These are phyloP conservation scores for Hippopotamyrus pictus DNA, from an alignment of 2,797 vertebrate genomes.

Conservation along the genomic window DNA sequence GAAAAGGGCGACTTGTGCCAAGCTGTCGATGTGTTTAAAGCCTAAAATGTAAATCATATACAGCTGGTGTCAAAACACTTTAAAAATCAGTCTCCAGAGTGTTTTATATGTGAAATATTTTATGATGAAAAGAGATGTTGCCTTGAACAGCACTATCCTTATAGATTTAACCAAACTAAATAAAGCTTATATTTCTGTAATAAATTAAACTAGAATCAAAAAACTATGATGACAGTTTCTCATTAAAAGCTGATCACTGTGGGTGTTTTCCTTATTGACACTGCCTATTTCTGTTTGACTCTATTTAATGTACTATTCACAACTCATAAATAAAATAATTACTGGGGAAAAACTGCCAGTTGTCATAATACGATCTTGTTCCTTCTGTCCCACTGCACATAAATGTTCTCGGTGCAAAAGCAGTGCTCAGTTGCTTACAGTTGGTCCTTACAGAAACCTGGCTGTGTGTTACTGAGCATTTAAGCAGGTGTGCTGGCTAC, in stretches of 20 bases:
- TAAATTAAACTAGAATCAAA: neutral
- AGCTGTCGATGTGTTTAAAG: neutral
- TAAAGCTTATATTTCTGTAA: neutral
- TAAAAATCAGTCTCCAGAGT: neutral
- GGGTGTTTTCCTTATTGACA: neutral
- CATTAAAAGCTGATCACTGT: neutral
- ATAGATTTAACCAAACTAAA: neutral
- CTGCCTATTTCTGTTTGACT: neutral
- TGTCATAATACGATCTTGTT: neutral
- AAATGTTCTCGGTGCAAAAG: neutral
- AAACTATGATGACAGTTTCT: neutral
- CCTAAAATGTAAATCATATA: neutral
- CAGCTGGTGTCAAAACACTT: neutral
- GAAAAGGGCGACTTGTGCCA: neutral
- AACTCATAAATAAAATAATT: neutral
- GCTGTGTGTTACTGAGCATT: neutral
- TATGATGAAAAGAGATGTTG: neutral
- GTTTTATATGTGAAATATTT: neutral
- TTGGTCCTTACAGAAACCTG: neutral
- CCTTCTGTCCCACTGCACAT: neutral
- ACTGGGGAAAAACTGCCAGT: neutral
- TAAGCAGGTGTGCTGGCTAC: neutral
- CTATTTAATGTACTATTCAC: neutral
- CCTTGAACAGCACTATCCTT: neutral
- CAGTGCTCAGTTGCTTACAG: neutral